Base-by-base conservation (phyloP, 2,888 invertebrate genomes). In the Polydrusus cervinus region DNA sequence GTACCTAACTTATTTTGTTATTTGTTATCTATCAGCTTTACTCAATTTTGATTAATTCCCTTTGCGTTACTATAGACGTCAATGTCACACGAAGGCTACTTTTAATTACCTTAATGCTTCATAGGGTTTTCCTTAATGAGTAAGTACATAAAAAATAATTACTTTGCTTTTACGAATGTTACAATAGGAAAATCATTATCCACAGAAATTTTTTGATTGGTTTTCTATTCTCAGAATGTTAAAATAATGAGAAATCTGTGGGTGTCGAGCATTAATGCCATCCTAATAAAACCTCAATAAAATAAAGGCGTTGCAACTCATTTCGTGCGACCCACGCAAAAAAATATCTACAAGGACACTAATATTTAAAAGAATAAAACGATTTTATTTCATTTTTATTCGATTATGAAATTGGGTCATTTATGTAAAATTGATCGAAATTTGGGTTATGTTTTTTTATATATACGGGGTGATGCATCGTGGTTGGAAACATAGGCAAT, bases 31-130 rank as follows among this genome's bases (percentile, higher is more conserved):
- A 43, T 43, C 13, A 43, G 43, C n/a, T 43, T n/a, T 25, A 67
- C 40, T 67, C 67, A 55, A 67, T 55, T 67, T 67, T 67, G 67
- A 55, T 67, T 55, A 67, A 67, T 67, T 43, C 53, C 40, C 7
- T 1, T 16, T 18, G 38, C 40, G 25, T 45, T 16, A 57, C 20
- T 55, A n/a, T 43, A 57, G 62, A 70, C 62, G 62, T 62, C 51
- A 62, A 20, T 51, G 55, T 53, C 43, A 65, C 71, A 71, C 45
- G 55, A 71, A 71, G 34, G 71, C 55, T 71, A 38, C 55, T 71
- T 65, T 71, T 71, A 71, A 71, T 71, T 71, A 71, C 40, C 51
- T 55, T 71, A 71, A 65, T 71, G 71, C 16, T 71, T 55, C 65
- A 64, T 55, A 55, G 53, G 55, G 51, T 43, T 45, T 64, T 55